Conservation (phyloP, 2,888 invertebrate genomes). For the Zhuqinia jingwanae region DNA sequence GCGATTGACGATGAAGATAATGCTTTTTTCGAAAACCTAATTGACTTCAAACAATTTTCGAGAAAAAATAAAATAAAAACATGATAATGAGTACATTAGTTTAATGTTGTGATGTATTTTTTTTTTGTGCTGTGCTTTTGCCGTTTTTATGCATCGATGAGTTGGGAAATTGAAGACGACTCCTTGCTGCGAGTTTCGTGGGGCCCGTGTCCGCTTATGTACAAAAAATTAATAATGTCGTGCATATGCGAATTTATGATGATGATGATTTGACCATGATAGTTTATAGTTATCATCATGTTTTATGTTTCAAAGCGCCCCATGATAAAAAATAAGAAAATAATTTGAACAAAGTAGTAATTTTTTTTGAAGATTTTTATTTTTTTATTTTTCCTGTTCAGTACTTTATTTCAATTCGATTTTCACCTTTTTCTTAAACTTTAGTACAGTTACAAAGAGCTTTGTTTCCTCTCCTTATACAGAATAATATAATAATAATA, state of each 20-base stretch:
- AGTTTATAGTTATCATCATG: not conserved
- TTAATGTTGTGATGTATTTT: not conserved
- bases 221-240: no score
- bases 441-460: conserved; percentile 48
- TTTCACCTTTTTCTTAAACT: conserved; percentile 13
- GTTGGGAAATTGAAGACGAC: no score
- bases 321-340: not conserved
- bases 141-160: no score
- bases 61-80: not conserved
- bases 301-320: not conserved
- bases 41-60: conserved; percentile 29
- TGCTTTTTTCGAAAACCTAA: conserved; percentile 30
- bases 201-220: not conserved
- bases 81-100: not conserved
- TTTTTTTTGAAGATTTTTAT: not conserved
- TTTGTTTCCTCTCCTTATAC: conserved; percentile 18
- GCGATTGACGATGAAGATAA: not conserved
- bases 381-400: conserved; percentile 27
- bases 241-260: not conserved
- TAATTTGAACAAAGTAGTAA: not conserved
- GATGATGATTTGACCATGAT: no score
- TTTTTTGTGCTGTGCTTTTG: not conserved
- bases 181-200: not conserved
- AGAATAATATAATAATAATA: not conserved
- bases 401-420: conserved; percentile 52